A percentile compares a stretch with the other conserved stretches of the same genome.
Conservation (phyloP, 2,797 vertebrate species). For the Champsocephalus esox region DNA sequence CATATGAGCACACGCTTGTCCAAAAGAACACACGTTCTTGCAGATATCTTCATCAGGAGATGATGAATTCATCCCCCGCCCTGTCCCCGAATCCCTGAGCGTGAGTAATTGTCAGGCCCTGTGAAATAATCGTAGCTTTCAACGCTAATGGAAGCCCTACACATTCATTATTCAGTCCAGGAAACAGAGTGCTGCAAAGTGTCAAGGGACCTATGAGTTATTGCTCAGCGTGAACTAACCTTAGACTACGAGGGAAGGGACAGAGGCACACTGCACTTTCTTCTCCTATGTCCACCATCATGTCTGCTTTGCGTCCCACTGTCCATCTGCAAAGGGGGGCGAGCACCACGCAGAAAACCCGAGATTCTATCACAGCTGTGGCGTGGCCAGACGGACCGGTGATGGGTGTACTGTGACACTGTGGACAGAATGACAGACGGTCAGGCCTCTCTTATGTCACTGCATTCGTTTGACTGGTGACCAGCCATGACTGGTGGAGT, state of each 20-base stretch:
- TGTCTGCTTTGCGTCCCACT: constrained; percentile 40
- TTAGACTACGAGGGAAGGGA: constrained; percentile 57
- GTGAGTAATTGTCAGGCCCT: constrained; percentile 78
- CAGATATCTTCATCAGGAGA: constrained; percentile 46
- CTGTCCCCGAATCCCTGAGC: constrained; percentile 58
- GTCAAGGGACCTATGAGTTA: constrained; percentile 80
- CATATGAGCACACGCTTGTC: constrained; percentile 15
- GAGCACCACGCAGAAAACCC: constrained; percentile 62
- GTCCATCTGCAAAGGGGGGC: constrained; percentile 61
- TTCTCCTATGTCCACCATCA: constrained; percentile 54
- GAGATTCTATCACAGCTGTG: constrained; percentile 76
- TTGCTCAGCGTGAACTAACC: constrained; percentile 74
- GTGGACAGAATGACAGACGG: constrained; percentile 75
- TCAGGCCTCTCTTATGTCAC: constrained; percentile 65
- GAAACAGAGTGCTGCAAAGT: constrained; percentile 79
- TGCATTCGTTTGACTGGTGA: constrained; percentile 55
- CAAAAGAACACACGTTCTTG: constrained; percentile 8
- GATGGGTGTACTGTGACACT: constrained; percentile 65
- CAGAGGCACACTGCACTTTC: constrained; percentile 64
- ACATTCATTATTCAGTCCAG: constrained; percentile 86
- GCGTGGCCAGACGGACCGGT: constrained; percentile 58
- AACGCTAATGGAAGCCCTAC: constrained; percentile 82
- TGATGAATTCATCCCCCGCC: constrained; percentile 54
- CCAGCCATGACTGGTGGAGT: constrained; percentile 54
- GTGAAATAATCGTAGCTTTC: constrained; percentile 83